These are phyloP conservation scores for Colossoma macropomum DNA, from an alignment of 2,113 vertebrate species.

Conservation along the genomic window DNA sequence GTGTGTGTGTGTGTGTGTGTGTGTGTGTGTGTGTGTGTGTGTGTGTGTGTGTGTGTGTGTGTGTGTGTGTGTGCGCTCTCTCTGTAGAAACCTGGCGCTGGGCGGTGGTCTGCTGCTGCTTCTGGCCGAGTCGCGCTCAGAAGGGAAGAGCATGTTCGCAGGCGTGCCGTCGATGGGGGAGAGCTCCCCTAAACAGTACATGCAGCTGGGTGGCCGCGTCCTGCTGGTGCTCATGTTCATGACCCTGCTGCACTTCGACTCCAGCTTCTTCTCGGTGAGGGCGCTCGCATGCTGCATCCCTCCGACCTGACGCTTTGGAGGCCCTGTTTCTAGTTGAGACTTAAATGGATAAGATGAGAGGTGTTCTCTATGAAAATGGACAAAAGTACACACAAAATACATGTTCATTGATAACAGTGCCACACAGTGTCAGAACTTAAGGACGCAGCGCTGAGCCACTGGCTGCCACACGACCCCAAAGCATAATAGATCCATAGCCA, in stretches of 20 bases:
- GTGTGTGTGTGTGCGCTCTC: background rate
- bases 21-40: background rate
- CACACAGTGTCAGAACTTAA: too few relatives aligned
- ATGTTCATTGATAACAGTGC: too few relatives aligned
- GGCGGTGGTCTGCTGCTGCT: constrained; percentile 93
- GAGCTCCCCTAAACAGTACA: constrained; percentile 97
- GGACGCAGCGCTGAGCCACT: too few relatives aligned
- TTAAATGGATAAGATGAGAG: background rate
- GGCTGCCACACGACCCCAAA: too few relatives aligned
- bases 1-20: background rate
- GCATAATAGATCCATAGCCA: too few relatives aligned
- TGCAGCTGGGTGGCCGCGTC: constrained; percentile 95
- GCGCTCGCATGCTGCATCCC: background rate
- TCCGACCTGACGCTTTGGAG: background rate
- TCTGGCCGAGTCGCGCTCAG: constrained; percentile 92
- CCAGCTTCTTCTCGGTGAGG: constrained; percentile 91
- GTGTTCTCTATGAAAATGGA: too few relatives aligned
- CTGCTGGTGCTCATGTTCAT: constrained; percentile 98
- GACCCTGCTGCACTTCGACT: constrained; percentile 95
- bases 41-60: background rate
- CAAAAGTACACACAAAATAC: too few relatives aligned
- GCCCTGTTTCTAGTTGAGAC: background rate
- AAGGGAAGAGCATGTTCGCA: constrained; percentile 98
- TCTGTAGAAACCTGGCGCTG: constrained; percentile 90
- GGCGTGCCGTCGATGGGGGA: constrained; percentile 95